Conservation (phyloP, 2,113 vertebrate genomes). For the Myiozetetes cayanensis region DNA sequence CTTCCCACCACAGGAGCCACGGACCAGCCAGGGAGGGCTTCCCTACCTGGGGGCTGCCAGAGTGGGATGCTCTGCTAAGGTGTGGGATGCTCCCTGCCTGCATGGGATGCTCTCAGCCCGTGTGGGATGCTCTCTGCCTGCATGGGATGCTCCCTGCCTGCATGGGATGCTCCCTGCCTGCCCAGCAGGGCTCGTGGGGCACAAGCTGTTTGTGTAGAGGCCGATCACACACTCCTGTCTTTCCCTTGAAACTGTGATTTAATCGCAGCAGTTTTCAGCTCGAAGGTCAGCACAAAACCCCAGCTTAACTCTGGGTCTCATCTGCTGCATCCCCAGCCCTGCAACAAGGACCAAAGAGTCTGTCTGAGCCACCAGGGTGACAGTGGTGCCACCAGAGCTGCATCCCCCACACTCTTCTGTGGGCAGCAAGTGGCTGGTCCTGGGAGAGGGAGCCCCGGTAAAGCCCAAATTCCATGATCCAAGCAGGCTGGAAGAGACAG, state of each 20-base stretch:
- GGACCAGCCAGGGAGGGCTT: rapidly evolving
- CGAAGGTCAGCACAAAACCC: neutral
- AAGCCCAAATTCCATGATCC: rapidly evolving
- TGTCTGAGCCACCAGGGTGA: rapidly evolving
- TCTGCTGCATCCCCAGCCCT: neutral
- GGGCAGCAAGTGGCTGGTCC: neutral
- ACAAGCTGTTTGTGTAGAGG: neutral
- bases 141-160: neutral
- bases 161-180: neutral
- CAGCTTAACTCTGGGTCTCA: rapidly evolving
- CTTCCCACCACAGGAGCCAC: rapidly evolving
- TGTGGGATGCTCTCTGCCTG: neutral
- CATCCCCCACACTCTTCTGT: neutral
- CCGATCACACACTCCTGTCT: rapidly evolving
- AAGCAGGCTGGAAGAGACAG: neutral
- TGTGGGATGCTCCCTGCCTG: neutral
- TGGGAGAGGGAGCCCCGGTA: rapidly evolving
- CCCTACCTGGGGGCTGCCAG: neutral
- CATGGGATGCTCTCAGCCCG: neutral
- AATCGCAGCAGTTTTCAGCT: neutral
- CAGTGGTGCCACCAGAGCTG: neutral
- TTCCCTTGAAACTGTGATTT: neutral
- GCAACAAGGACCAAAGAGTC: neutral
- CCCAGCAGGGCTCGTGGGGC: neutral
- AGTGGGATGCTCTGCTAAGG: neutral